A percentile compares a stretch with the other conserved stretches of the same genome.
phyloP scores from a whole-genome alignment of 2,113 vertebrate genomes.

The Larimichthys polyactis region DNA sequence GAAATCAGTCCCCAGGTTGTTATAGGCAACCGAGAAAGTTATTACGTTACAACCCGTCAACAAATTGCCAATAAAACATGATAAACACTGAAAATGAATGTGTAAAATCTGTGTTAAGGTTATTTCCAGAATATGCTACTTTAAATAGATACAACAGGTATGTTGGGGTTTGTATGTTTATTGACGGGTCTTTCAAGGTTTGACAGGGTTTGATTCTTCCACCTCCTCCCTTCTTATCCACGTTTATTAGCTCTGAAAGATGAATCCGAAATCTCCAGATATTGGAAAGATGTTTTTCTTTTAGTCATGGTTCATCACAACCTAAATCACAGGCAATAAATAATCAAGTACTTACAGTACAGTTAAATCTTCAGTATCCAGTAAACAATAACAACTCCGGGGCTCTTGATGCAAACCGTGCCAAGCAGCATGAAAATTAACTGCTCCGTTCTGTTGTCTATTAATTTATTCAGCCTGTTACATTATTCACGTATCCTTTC shows the following conservation, averaged over 20 bases:
- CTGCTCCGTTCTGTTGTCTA: not conserved
- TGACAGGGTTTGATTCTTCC: not conserved
- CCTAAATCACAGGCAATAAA: slow-evolving; percentile 9
- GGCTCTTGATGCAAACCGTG: slow-evolving; percentile 32
- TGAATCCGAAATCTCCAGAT: not conserved
- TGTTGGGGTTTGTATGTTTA: not conserved
- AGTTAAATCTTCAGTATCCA: not conserved
- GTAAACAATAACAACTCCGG: slow-evolving; percentile 26
- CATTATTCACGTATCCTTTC: slow-evolving; percentile 33
- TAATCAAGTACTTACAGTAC: slow-evolving; percentile 8
- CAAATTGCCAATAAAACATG: too few relatives aligned
- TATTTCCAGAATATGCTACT: not conserved
- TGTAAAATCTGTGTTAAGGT: too few relatives aligned
- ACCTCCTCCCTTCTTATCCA: too few relatives aligned
- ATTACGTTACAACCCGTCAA: too few relatives aligned
- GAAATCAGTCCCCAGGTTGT: too few relatives aligned
- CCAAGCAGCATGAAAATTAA: slow-evolving; percentile 24
- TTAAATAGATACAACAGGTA: not conserved
- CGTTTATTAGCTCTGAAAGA: not conserved
- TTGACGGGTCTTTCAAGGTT: not conserved
- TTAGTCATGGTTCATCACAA: slow-evolving; percentile 1
- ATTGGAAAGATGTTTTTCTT: not conserved
- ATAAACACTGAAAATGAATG: too few relatives aligned
- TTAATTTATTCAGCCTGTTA: slow-evolving; percentile 35
- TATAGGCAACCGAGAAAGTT: too few relatives aligned